Conservation (phyloP, 2,888 invertebrate species). For the Drosophila subsilvestris region DNA sequence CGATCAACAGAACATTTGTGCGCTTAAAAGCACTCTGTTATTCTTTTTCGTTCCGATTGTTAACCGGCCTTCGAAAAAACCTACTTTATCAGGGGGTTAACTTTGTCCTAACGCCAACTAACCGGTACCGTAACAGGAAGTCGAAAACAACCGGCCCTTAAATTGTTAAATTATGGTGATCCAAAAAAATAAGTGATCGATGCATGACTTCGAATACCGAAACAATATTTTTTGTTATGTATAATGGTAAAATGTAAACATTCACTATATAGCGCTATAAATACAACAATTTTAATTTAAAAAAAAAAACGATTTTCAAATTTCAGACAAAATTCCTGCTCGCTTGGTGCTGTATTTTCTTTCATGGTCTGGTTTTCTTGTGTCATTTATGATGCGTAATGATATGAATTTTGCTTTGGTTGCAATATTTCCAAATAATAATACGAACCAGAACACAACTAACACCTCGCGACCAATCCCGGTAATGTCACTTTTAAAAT, state of each 20-base stretch:
- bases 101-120: too few species aligned
- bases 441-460: constrained; percentile 40
- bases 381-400: constrained; percentile 91
- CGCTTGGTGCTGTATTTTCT: constrained; percentile 88
- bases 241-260: background rate
- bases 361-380: constrained; percentile 89
- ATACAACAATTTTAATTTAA: background rate
- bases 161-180: too few species aligned
- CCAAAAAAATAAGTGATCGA: too few species aligned
- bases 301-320: constrained; percentile 4
- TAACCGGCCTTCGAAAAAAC: too few species aligned
- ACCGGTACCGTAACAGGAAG: too few species aligned
- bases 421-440: constrained; percentile 86
- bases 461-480: constrained; percentile 43
- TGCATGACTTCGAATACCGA: too few species aligned
- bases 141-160: too few species aligned
- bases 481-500: constrained; percentile 53
- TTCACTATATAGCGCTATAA: background rate
- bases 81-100: too few species aligned
- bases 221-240: background rate
- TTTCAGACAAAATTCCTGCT: constrained; percentile 87
- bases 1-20: too few species aligned
- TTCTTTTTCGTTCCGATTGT: too few species aligned
- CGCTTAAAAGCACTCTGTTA: too few species aligned
- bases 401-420: constrained; percentile 90